phyloP scores from a whole-genome alignment of 2,113 vertebrate species.

The Pagrus major region DNA sequence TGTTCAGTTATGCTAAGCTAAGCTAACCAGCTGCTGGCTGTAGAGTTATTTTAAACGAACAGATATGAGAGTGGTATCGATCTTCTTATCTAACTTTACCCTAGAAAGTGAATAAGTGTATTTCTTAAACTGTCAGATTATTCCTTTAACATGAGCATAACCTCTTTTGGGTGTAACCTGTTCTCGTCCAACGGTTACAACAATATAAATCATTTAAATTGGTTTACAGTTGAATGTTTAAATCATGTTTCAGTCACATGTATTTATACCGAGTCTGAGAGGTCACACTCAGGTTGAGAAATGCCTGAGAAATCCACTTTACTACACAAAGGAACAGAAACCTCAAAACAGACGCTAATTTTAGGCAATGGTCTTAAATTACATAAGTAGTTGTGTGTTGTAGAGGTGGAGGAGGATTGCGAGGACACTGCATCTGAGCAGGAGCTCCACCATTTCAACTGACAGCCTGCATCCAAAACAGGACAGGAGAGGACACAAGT shows the following conservation, averaged over 20 bases:
- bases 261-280: neutral
- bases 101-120: too few species aligned
- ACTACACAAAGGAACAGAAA: neutral
- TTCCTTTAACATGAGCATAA: neutral
- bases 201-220: neutral
- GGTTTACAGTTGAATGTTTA: neutral
- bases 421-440: neutral
- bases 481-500: neutral
- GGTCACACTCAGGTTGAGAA: neutral
- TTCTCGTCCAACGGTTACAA: neutral
- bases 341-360: neutral
- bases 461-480: neutral
- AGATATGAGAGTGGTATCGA: neutral
- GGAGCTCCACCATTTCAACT: neutral
- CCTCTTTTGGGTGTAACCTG: neutral
- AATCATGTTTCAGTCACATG: neutral
- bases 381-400: neutral
- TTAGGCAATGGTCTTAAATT: neutral
- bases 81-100: neutral
- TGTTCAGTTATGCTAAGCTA: neutral
- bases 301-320: neutral
- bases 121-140: neutral
- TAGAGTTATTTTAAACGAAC: neutral
- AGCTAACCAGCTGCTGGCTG: neutral
- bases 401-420: neutral